phyloP scores from a whole-genome alignment of 2,113 vertebrate species.

The Dipodomys stephensi region DNA sequence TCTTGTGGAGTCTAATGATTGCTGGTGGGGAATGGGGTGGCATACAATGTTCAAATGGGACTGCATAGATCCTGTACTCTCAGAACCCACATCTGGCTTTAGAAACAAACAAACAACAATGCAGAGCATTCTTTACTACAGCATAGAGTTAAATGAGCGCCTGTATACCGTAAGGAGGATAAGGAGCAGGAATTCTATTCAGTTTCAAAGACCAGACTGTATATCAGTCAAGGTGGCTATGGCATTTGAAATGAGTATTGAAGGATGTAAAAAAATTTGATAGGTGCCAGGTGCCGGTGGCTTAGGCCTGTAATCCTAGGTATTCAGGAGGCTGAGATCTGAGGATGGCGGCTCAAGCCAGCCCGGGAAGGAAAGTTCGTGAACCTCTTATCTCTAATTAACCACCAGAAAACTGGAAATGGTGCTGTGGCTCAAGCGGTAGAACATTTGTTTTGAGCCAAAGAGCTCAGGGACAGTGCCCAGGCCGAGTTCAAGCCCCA shows the following conservation, averaged over 20 bases:
- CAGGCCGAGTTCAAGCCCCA: too few relatives aligned
- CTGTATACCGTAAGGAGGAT: not conserved
- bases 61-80: not conserved
- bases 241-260: not conserved
- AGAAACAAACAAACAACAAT: slow-evolving; percentile 17
- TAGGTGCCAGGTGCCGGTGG: too few relatives aligned
- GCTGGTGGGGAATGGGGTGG: too few relatives aligned
- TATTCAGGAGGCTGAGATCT: too few relatives aligned
- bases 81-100: not conserved
- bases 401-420: too few relatives aligned
- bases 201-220: not conserved
- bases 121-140: not conserved
- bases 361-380: too few relatives aligned
- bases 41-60: not conserved
- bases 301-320: too few relatives aligned
- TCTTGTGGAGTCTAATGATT: not conserved
- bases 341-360: too few relatives aligned
- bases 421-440: too few relatives aligned
- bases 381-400: too few relatives aligned
- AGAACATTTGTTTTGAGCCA: too few relatives aligned
- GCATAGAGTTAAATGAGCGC: not conserved
- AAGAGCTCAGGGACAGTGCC: too few relatives aligned
- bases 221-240: not conserved
- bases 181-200: not conserved
- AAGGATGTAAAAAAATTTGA: not conserved